Evolutionary conservation across 2,797 vertebrate genomes (phyloP), one percentile per base, ranked within the genome.

Genomic region (Notolabrus celidotus): DNA sequence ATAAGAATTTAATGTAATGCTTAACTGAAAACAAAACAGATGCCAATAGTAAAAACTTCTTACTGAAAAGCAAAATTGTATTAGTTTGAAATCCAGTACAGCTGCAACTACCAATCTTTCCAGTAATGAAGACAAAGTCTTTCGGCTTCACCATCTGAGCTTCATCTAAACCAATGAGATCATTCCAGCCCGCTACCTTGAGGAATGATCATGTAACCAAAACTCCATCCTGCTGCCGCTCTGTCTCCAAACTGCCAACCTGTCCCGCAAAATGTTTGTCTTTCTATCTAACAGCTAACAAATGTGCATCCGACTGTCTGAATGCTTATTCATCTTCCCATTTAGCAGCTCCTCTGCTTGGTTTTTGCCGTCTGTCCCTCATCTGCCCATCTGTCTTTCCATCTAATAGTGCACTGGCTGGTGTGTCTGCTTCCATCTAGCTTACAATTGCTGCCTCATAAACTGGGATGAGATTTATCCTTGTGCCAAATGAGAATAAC

Each of bases 391-490:
- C 83, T 68, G 78, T 86, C 80, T 82, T 49, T 73, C 45, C 10
- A 7, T 73, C 55, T 75, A 62, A 76, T 74, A 60, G 78, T 63
- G 49, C 39, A 16, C 61, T n/a, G 62, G 61, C 71, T 46, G 54
- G 5, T 68, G 61, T 27, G 52, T 73, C 76, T 66, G 25, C 64
- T 56, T 58, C 79, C 46, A 64, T 80, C 83, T 71, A 55, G 45
- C 67, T 80, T 54, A 68, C 72, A 69, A 74, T n/a, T 61, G 71
- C 61, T 29, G 82, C 83, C 83, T 85, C 83, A 71, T 89, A 85
- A 88, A 84, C 45, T 2, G 43, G 58, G 50, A 71, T 11, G 38
- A 86, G 80, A 90, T 90, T 84, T 84, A 90, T 85, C 60, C 65
- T 34, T 0, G 20, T 71, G 70, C 73, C 69, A 77, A 74, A 85